phyloP scores from a whole-genome alignment of 2,797 vertebrate species.

The Sciurus carolinensis region DNA sequence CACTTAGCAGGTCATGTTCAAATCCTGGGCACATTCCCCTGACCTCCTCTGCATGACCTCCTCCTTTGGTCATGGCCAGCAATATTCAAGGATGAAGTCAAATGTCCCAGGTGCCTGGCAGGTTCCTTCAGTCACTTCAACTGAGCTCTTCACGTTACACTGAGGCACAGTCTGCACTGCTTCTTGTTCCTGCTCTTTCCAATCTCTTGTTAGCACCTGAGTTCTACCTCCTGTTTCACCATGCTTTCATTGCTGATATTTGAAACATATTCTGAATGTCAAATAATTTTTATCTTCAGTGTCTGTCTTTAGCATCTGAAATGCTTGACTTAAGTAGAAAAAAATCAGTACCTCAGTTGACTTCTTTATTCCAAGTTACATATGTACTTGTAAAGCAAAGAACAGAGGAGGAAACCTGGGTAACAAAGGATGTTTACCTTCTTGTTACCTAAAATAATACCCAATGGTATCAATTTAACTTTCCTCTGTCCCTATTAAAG shows the following conservation, averaged over 20 bases:
- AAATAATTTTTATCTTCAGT: not conserved
- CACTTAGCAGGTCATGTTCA: not conserved
- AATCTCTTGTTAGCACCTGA: not conserved
- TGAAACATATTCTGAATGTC: not conserved
- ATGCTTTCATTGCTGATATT: not conserved
- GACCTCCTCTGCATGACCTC: not conserved
- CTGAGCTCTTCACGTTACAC: not conserved
- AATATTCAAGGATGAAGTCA: not conserved
- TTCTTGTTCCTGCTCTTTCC: not conserved
- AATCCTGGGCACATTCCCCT: not conserved
- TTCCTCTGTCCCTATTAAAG: not conserved
- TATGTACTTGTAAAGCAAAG: not conserved
- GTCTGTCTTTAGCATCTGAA: not conserved
- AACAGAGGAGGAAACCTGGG: not conserved
- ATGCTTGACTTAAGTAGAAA: not conserved
- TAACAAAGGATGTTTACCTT: not conserved
- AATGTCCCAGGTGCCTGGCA: too few species aligned
- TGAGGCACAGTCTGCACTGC: rapidly evolving
- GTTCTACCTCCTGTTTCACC: too few species aligned
- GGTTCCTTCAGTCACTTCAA: not conserved
- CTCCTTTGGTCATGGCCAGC: not conserved
- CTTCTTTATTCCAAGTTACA: not conserved
- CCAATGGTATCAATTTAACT: not conserved
- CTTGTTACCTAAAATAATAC: not conserved
- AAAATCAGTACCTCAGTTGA: not conserved